Evolutionary conservation across 2,888 invertebrate species (phyloP).

Genomic region (Spilosoma lubricipeda): DNA sequence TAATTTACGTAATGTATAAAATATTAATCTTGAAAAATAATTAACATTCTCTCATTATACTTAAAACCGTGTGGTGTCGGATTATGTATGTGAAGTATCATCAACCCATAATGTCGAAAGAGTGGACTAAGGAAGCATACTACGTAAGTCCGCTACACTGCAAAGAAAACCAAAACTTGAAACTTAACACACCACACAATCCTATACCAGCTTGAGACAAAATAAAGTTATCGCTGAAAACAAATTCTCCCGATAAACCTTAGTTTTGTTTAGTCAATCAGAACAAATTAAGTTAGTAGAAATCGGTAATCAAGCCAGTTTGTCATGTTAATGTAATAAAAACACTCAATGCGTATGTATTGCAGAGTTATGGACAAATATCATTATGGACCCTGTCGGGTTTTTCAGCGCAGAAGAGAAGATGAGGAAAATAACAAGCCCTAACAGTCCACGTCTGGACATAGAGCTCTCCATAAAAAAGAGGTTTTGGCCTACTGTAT

Average conservation of each 20-base stretch:
- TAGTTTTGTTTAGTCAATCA: background rate
- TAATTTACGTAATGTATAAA: background rate
- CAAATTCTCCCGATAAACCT: background rate
- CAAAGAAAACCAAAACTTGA: too few species aligned
- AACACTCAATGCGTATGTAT: background rate
- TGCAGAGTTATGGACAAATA: too few species aligned
- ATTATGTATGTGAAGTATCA: too few species aligned
- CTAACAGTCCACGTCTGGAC: background rate
- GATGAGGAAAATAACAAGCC: too few species aligned
- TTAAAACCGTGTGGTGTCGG: too few species aligned
- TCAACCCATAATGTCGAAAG: too few species aligned
- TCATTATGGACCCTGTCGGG: background rate
- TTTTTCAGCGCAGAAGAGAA: too few species aligned
- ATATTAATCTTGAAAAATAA: background rate
- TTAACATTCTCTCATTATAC: background rate
- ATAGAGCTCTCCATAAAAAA: too few species aligned
- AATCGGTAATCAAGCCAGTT: background rate
- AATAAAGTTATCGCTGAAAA: background rate
- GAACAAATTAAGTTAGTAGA: background rate
- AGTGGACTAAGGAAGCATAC: too few species aligned
- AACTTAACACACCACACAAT: too few species aligned
- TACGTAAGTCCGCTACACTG: too few species aligned
- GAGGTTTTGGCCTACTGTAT: too few species aligned
- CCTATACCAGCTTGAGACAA: background rate
- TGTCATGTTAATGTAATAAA: background rate